Percentiles rank a stretch among this genome's conserved stretches.
These are phyloP conservation scores for Mesochorus sp. DNA, from an alignment of 2,888 invertebrate species.

Conservation along the genomic window DNA sequence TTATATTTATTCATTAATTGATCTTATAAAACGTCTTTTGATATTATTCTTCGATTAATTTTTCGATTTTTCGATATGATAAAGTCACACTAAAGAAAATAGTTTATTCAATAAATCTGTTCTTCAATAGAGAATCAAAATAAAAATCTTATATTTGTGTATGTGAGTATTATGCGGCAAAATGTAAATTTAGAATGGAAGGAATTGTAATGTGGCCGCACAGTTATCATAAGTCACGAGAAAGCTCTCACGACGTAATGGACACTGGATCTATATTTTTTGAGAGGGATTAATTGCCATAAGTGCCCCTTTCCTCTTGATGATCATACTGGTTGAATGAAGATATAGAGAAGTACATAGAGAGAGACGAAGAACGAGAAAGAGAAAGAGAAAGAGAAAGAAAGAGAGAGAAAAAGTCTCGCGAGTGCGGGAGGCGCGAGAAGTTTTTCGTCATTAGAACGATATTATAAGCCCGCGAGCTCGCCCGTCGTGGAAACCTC, in stretches of 20 bases:
- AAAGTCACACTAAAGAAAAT: no score
- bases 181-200: neutral
- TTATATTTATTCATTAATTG: no score
- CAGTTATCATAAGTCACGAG: neutral
- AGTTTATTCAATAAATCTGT: no score
- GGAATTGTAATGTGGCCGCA: conserved; percentile 14
- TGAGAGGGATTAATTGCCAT: conserved; percentile 77
- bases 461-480: conserved; percentile 75
- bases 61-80: no score
- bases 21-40: no score
- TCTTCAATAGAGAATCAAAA: no score
- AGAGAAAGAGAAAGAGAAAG: no score
- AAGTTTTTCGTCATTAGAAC: conserved; percentile 78
- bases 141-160: no score
- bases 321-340: conserved; percentile 10
- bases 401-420: no score
- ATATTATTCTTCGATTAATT: no score
- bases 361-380: no score
- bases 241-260: conserved; percentile 44
- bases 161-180: neutral
- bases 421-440: conserved; percentile 34
- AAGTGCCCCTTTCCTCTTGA: conserved; percentile 54
- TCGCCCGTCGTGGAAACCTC: conserved; percentile 69
- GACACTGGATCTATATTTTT: conserved; percentile 68
- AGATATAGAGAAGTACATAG: no score